Evolutionary conservation across 2,888 invertebrate genomes (phyloP), one percentile per base, ranked within the genome.

Genomic region (Drosophila fulvimacula): DNA sequence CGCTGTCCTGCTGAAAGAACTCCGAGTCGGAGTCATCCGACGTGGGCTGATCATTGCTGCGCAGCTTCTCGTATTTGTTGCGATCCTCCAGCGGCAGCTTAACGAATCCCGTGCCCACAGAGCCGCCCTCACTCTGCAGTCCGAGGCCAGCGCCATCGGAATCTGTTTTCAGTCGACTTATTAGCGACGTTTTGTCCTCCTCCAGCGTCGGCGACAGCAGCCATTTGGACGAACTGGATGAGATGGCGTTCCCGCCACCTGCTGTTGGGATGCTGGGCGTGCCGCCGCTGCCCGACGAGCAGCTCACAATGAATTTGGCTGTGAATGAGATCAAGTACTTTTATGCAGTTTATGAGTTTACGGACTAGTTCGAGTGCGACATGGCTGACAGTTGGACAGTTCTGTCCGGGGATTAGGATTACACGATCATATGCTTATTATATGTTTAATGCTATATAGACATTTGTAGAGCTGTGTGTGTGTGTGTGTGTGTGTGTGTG

Each of bases 51-150:
- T 95, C 95, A 76, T 94, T 94, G 87, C 94, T 94, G 2, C 95
- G 94, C 51, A 96, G 92, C 90, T 96, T 96, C 85, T 96, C 96
- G 88, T 96, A 96, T 84, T 96, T 96, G 21, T 96, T 95, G 34
- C 96, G 94, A 90, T 96, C 95, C 82, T 96, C 95, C 5, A 95
- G 78, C 0, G 95, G 95, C 0, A 94, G 93, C 79, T 94, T 94
- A 0, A 95, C 94, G 88, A 94, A 95, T 15, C 55, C 94, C 19
- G 55, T 30, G 10, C 53, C 52, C 15, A 24, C 34, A 92, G 81
- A 44, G 21, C 60, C 59, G 3, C 39, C 21, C 34, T 74, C 76
- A 3, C 57, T 24, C 19, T 44, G 51, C 3, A 67, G 30, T 9
- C 75, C 79, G 13, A 61, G 68, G 42, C 81, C 88, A 3, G 70